Evolutionary conservation across 2,797 vertebrate genomes (phyloP).

Genomic region (Periparus ater): DNA sequence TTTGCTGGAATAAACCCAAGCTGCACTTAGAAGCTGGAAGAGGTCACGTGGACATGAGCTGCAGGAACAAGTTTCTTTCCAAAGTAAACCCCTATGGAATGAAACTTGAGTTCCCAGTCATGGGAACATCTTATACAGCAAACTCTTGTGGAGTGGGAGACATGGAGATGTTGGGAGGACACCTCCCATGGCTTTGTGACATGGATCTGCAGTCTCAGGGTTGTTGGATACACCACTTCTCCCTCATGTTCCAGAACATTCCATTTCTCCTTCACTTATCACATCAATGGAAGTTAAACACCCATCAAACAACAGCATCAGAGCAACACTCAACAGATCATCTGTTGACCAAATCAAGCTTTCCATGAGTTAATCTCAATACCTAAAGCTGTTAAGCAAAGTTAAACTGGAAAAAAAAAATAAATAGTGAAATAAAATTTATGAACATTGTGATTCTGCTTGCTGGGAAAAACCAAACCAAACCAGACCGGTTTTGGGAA

Average conservation of each 20-base stretch:
- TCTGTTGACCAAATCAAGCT: not conserved
- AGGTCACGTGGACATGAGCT: not conserved
- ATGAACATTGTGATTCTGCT: not conserved
- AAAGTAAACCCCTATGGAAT: constrained; percentile 55
- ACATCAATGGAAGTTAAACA: not conserved
- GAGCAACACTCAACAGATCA: not conserved
- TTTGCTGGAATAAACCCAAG: constrained; percentile 29
- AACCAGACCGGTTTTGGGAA: not conserved
- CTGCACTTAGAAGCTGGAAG: not conserved
- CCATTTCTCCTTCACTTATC: not conserved
- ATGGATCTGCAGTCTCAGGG: not conserved
- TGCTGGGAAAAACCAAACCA: not conserved
- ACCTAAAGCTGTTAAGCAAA: not conserved
- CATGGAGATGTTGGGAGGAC: not conserved
- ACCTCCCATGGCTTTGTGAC: not conserved
- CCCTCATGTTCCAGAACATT: not conserved
- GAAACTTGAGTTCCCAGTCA: not conserved
- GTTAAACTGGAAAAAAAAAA: not conserved
- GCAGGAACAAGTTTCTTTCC: constrained; percentile 20
- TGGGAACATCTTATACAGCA: not conserved
- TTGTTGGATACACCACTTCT: not conserved
- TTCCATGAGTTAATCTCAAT: not conserved
- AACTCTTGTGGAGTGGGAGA: not conserved
- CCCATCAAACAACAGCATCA: not conserved
- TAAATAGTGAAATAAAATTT: not conserved